Conservation (phyloP, 2,888 invertebrate genomes). For the Dorcus hopei region DNA sequence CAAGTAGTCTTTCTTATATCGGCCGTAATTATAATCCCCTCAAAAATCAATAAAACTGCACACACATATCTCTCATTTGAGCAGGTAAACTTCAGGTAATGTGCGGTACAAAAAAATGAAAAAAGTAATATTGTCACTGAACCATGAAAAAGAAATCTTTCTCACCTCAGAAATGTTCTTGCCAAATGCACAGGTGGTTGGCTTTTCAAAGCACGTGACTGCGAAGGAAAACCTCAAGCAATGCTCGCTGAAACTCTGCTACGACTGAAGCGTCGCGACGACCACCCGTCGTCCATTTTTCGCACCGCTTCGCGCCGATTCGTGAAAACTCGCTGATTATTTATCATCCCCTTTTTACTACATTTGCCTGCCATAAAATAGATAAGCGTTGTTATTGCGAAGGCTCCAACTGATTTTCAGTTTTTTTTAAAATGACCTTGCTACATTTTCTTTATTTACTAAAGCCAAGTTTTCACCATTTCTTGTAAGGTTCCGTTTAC, state of each 20-base stretch:
- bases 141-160: not conserved
- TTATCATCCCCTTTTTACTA: not conserved
- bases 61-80: no score
- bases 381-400: no score
- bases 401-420: no score
- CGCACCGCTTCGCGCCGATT: conserved; percentile 9
- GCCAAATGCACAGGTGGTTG: not conserved
- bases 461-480: no score
- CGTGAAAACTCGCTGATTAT: conserved; percentile 2
- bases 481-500: no score
- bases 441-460: no score
- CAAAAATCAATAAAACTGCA: no score
- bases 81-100: not conserved
- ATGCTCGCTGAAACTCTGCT: conserved; percentile 1
- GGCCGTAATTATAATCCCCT: no score
- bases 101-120: not conserved
- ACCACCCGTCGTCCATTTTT: conserved; percentile 13
- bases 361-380: not conserved
- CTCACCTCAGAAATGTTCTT: no score
- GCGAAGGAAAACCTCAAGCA: conserved; percentile 21
- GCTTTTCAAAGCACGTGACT: conserved; percentile 18
- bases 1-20: no score
- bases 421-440: no score
- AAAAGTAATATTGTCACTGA: not conserved
- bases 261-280: conserved; percentile 13